These are phyloP conservation scores for Sinocyclocheilus maitianheensis DNA, from an alignment of 2,113 vertebrate genomes.

Conservation along the genomic window DNA sequence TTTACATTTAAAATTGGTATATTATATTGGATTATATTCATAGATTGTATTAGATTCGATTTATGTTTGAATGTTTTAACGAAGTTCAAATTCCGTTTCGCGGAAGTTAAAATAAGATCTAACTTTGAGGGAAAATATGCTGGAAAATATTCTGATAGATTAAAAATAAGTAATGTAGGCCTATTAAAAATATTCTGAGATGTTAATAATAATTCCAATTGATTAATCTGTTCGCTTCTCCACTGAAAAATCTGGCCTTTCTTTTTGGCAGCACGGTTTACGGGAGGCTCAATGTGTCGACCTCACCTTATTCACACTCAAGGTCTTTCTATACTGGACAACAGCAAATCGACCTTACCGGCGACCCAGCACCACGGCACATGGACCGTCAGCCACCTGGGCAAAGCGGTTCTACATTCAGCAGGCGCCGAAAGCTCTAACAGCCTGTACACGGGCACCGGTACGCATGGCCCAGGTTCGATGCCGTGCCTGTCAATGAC, in stretches of 20 bases:
- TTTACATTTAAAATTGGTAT: too few relatives aligned
- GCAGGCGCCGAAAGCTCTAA: slow-evolving; percentile 73
- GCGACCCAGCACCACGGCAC: slow-evolving; percentile 85
- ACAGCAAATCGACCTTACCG: slow-evolving; percentile 88
- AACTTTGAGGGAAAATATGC: too few relatives aligned
- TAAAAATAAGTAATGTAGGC: too few relatives aligned
- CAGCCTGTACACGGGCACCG: slow-evolving; percentile 81
- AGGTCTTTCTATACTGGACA: slow-evolving; percentile 88
- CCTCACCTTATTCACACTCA: slow-evolving; percentile 92
- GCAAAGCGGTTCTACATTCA: slow-evolving; percentile 88
- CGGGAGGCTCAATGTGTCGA: slow-evolving; percentile 89
- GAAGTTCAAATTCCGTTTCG: too few relatives aligned
- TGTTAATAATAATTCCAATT: neutral
- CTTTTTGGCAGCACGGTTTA: slow-evolving; percentile 82
- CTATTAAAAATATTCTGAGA: too few relatives aligned
- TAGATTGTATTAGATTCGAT: too few relatives aligned
- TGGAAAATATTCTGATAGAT: too few relatives aligned
- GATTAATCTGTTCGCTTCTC: neutral
- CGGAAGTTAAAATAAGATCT: too few relatives aligned
- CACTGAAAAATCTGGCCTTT: neutral
- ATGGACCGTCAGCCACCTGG: slow-evolving; percentile 92
- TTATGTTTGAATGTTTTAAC: too few relatives aligned
- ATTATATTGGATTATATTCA: too few relatives aligned
- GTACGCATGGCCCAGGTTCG: slow-evolving; percentile 77
- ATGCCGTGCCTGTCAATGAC: slow-evolving; percentile 83